phyloP scores from a whole-genome alignment of 2,113 vertebrate species.

The Alectura lathami region DNA sequence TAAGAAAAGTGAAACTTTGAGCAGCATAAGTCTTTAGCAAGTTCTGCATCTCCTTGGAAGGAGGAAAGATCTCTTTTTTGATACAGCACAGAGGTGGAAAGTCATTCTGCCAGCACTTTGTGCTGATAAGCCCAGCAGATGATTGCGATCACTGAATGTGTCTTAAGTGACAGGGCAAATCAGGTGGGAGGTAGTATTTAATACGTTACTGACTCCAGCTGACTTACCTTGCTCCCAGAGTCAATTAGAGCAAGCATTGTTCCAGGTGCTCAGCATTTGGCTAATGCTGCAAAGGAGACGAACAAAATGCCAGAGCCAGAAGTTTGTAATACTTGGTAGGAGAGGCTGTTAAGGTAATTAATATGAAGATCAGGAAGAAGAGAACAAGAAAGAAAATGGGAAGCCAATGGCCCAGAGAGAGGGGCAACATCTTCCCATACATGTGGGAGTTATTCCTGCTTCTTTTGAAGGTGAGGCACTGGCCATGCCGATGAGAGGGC shows the following conservation, averaged over 20 bases:
- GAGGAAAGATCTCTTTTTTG: neutral
- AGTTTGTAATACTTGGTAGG: neutral
- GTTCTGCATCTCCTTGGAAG: neutral
- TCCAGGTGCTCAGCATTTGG: neutral
- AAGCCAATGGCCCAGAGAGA: neutral
- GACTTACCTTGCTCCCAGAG: neutral
- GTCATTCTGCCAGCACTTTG: neutral
- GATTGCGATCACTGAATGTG: neutral
- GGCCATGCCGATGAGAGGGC: neutral
- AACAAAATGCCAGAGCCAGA: neutral
- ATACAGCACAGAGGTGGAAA: neutral
- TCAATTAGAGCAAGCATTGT: neutral
- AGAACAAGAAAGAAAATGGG: neutral
- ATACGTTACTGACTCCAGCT: neutral
- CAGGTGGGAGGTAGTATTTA: neutral
- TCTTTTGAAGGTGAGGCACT: neutral
- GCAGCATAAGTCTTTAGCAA: neutral
- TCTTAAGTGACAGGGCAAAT: neutral
- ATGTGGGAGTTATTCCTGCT: neutral
- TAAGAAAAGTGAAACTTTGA: neutral
- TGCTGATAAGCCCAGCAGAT: neutral
- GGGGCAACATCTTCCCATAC: neutral
- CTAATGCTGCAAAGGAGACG: neutral
- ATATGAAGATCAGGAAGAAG: neutral
- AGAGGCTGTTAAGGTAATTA: neutral